Conservation (phyloP, 2,113 vertebrate genomes). For the Nettapus auritus region DNA sequence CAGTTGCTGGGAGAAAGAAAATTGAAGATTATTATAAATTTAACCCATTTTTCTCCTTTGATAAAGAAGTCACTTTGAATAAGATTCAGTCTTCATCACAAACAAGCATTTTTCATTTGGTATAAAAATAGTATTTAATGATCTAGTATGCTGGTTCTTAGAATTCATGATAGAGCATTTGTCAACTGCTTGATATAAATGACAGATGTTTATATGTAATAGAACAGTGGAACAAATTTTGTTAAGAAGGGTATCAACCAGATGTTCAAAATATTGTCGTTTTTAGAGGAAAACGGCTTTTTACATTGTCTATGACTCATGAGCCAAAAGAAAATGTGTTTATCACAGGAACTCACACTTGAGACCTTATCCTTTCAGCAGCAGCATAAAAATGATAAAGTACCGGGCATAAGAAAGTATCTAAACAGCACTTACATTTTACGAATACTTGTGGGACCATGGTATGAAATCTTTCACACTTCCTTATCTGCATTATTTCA, state of each 20-base stretch:
- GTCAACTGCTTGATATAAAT: slow-evolving; percentile 75
- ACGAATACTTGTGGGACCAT: slow-evolving; percentile 29
- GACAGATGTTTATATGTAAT: slow-evolving; percentile 81
- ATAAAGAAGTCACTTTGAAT: slow-evolving; percentile 63
- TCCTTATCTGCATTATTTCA: slow-evolving; percentile 46
- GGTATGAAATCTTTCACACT: slow-evolving; percentile 19
- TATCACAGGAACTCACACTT: slow-evolving; percentile 49
- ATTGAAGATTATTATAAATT: slow-evolving; percentile 62
- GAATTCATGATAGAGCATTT: slow-evolving; percentile 59
- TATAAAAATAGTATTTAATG: slow-evolving; percentile 51
- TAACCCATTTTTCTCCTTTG: slow-evolving; percentile 60
- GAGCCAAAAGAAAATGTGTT: slow-evolving; percentile 59
- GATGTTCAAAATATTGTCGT: slow-evolving; percentile 75
- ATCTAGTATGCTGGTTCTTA: slow-evolving; percentile 30
- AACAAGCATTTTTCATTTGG: slow-evolving; percentile 57
- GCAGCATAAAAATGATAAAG: slow-evolving; percentile 63
- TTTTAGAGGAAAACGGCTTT: slow-evolving; percentile 68
- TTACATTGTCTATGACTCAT: slow-evolving; percentile 58
- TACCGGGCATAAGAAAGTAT: neutral
- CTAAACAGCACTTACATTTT: slow-evolving; percentile 46
- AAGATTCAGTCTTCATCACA: slow-evolving; percentile 55
- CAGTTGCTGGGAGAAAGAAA: slow-evolving; percentile 60
- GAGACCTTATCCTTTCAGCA: slow-evolving; percentile 68
- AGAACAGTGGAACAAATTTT: slow-evolving; percentile 78
- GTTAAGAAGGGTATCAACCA: slow-evolving; percentile 76